Conservation (phyloP, 2,113 vertebrate genomes). For the Neogale vison region DNA sequence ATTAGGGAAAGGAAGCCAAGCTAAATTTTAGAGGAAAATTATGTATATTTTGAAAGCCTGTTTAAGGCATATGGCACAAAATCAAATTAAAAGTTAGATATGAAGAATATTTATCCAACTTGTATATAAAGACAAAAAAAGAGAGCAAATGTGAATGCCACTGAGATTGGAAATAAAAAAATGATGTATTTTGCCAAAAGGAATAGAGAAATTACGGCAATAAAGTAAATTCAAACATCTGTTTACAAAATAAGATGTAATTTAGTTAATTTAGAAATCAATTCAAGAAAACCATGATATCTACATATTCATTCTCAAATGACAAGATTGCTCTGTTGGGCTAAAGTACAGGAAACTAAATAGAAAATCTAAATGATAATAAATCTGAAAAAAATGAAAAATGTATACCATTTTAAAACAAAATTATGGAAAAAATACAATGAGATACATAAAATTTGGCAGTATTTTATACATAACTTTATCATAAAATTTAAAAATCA, state of each 20-base stretch:
- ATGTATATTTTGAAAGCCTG: slow-evolving; percentile 56
- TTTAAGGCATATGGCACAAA: slow-evolving; percentile 66
- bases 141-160: slow-evolving; percentile 45
- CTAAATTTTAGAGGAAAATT: slow-evolving; percentile 72
- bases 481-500: slow-evolving; percentile 45
- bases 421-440: slow-evolving; percentile 25
- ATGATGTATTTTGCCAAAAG: slow-evolving; percentile 56
- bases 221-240: slow-evolving; percentile 82
- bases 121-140: slow-evolving; percentile 60
- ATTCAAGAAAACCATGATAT: slow-evolving; percentile 70
- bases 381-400: slow-evolving; percentile 73
- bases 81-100: slow-evolving; percentile 70
- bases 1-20: slow-evolving; percentile 28
- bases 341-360: slow-evolving; percentile 73
- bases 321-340: slow-evolving; percentile 68
- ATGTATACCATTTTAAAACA: slow-evolving; percentile 42
- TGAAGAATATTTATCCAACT: slow-evolving; percentile 72
- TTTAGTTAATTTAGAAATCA: slow-evolving; percentile 80
- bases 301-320: slow-evolving; percentile 78
- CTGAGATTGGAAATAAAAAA: slow-evolving; percentile 72
- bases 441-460: not conserved
- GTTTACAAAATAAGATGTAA: slow-evolving; percentile 80
- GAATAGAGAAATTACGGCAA: slow-evolving; percentile 69
- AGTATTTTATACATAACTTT: not conserved
- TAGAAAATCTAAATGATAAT: slow-evolving; percentile 74